Evolutionary conservation across 2,113 vertebrate species (phyloP), one percentile per base, ranked within the genome.

Genomic region (Ondatra zibethicus): DNA sequence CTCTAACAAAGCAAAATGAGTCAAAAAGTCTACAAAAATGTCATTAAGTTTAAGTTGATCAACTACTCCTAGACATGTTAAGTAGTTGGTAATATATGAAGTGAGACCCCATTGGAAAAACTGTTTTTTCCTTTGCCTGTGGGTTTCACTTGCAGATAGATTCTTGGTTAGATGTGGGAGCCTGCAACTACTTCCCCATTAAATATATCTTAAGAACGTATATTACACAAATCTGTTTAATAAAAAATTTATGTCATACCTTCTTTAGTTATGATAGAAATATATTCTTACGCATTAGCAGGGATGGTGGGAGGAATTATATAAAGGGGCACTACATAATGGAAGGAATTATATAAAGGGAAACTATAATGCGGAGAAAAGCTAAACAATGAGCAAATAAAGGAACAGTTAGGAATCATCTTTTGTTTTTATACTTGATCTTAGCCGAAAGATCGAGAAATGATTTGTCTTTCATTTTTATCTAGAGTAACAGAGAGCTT

Each of bases 231-330:
- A 80, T 55, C 31, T 23, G 17, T 52, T 80, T 55, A 11, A 36
- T 55, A 33, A 80, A 96, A 94, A 92, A 87, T 70, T 92, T 89
- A 86, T 55, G 55, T 90, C 86, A 58, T 87, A 12, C 1, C 47
- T 87, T 94, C 81, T 47, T 90, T 85, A 86, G 76, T 92, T 89
- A 75, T 23, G 85, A 75, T 68, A 92, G 73, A 90, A 90, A 90
- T 63, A 81, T 86, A 61, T 39, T 63, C 9, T 92, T 87, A 73
- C 89, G 42, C 70, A 61, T 81, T 68, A 87, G 29, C 52, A 90
- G 55, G 90, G 70, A 75, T 89, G 7, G 42, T 63, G 29, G 50
- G 58, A 36, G 31, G 5, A 39, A 94, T 92, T 88, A 36, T 86
- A 55, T 68, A 12, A 76, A 45, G 7, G 55, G 84, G 50, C 50